A percentile compares a stretch with the other conserved stretches of the same genome.
Conservation (phyloP, 2,113 vertebrate species). For the Nannospalax galili region DNA sequence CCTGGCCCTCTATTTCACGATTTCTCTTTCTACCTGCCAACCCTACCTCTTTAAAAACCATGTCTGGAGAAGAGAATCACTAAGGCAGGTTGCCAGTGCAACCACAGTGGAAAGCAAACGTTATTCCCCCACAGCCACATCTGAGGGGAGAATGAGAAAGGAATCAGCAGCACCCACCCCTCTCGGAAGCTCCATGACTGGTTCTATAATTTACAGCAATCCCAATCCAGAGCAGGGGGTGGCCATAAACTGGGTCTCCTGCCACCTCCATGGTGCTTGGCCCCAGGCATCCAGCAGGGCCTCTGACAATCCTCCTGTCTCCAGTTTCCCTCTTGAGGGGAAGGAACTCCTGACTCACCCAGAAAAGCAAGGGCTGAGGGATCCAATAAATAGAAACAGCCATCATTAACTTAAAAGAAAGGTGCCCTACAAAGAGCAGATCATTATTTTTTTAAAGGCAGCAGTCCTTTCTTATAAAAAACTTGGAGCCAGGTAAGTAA, state of each 20-base stretch:
- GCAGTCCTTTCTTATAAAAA: constrained; percentile 63
- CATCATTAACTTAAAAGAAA: constrained; percentile 76
- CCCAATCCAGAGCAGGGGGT: not conserved
- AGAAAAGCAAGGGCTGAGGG: constrained; percentile 50
- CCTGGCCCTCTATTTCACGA: not conserved
- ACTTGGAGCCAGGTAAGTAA: constrained; percentile 64
- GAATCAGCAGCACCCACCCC: not conserved
- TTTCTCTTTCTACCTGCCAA: constrained; percentile 4
- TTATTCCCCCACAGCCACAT: not conserved
- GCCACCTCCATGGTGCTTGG: not conserved
- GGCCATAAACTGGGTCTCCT: not conserved
- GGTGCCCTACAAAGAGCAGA: constrained; percentile 54
- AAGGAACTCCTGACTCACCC: constrained; percentile 60
- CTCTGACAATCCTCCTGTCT: constrained; percentile 26
- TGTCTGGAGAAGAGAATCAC: constrained; percentile 20
- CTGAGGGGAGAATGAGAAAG: constrained; percentile 11
- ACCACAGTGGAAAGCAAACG: not conserved
- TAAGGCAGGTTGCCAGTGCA: not conserved
- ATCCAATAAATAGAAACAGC: constrained; percentile 58
- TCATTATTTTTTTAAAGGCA: constrained; percentile 63
- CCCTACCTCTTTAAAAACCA: constrained; percentile 26
- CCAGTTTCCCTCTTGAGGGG: constrained; percentile 48
- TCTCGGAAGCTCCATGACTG: not conserved
- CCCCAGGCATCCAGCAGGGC: not conserved
- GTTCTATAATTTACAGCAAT: constrained; percentile 39